A percentile compares a stretch with the other conserved stretches of the same genome.
Evolutionary conservation across 1,140 invertebrate genomes (phyloP).

Genomic region (Akabosia matsudoensis): DNA sequence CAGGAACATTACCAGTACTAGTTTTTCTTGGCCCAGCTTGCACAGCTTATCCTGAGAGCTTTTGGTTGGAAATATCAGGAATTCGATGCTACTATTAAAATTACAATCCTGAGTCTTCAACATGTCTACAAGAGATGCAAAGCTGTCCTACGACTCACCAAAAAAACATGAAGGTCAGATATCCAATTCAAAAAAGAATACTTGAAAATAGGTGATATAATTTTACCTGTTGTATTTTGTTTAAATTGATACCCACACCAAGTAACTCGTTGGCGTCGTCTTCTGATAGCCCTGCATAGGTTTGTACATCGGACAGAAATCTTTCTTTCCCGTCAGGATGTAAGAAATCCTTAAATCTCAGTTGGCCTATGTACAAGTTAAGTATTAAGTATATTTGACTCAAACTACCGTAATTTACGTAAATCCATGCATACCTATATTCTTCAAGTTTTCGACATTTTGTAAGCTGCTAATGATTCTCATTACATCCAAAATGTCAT

Average conservation of each 20-base stretch:
- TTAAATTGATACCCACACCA: conserved; percentile 26
- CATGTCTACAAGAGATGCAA: conserved; percentile 25
- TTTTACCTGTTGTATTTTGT: conserved; percentile 30
- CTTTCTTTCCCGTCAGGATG: not conserved
- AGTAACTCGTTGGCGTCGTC: conserved; percentile 26
- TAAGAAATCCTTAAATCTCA: conserved; percentile 26
- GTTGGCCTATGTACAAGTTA: conserved; percentile 9
- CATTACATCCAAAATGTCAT: not conserved
- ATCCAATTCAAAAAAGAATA: too few species aligned
- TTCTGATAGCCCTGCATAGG: not conserved
- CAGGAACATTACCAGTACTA: conserved; percentile 19
- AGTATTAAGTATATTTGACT: not conserved
- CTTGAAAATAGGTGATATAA: not conserved
- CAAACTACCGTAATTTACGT: not conserved
- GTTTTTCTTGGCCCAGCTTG: conserved; percentile 9
- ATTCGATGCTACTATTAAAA: conserved; percentile 3
- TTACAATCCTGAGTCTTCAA: conserved; percentile 33
- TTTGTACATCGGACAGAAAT: conserved; percentile 14
- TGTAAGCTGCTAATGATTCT: conserved; percentile 21
- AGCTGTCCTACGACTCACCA: not conserved
- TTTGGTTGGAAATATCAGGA: conserved; percentile 20
- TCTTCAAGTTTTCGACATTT: not conserved
- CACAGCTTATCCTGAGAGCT: conserved; percentile 25
- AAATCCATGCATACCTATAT: not conserved
- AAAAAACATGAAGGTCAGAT: not conserved